Evolutionary conservation across 2,113 vertebrate species (phyloP).

Genomic region (Clarias gariepinus): DNA sequence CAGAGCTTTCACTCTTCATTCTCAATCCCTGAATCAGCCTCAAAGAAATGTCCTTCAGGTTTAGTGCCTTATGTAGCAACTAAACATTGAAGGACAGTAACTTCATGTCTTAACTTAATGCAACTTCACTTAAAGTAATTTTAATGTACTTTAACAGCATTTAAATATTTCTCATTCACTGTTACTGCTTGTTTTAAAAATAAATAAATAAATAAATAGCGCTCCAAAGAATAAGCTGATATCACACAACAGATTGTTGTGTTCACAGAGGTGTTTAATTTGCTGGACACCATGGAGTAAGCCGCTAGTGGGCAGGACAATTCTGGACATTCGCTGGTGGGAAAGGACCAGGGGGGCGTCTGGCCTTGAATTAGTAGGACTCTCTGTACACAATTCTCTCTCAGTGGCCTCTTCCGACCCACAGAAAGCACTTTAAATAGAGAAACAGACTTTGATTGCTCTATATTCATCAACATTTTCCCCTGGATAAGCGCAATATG

Average conservation of each 20-base stretch:
- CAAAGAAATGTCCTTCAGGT: conserved; percentile 42
- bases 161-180: neutral
- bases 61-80: conserved; percentile 16
- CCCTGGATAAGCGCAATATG: conserved; percentile 98
- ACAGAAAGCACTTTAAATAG: conserved; percentile 84
- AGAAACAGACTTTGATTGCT: conserved; percentile 94
- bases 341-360: conserved; percentile 84
- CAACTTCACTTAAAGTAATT: neutral
- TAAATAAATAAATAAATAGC: neutral
- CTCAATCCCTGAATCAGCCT: conserved; percentile 32
- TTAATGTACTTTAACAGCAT: neutral
- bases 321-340: conserved; percentile 82
- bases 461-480: conserved; percentile 98
- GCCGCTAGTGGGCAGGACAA: conserved; percentile 83
- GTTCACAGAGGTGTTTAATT: conserved; percentile 84
- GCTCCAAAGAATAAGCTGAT: conserved; percentile 57
- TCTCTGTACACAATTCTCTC: conserved; percentile 92
- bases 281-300: conserved; percentile 82
- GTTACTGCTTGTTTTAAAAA: neutral
- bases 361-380: conserved; percentile 91
- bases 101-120: conserved; percentile 18
- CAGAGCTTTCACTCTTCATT: conserved; percentile 43
- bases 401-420: conserved; percentile 91
- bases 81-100: conserved; percentile 22
- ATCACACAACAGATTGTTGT: conserved; percentile 83